Evolutionary conservation across 2,797 vertebrate genomes (phyloP), one percentile per base, ranked within the genome.

Genomic region (Coregonus ussuriensis): DNA sequence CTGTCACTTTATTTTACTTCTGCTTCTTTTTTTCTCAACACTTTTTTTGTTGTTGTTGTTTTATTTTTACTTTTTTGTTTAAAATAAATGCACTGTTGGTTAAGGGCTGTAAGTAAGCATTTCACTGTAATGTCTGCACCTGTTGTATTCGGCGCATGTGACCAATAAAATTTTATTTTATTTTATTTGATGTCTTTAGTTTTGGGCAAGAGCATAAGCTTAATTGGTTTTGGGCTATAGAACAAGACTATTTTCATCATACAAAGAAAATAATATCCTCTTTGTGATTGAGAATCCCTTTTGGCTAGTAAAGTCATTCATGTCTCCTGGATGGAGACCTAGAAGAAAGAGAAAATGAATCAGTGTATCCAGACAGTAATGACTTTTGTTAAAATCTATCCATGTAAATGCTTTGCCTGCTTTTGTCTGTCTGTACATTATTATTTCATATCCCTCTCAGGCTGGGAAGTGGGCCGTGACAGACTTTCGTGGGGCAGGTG

Each of bases 381-480:
- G 16, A 3, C 3, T 56, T 56, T 56, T 33, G 7, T 18, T 33
- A 6, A 72, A 29, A 31, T 54, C 47, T 29, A 25, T 52, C 31
- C 29, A 15, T 66, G 29, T 33, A 6, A 67, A 67, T 67, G 56
- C 56, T 59, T 18, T 59, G 63, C 9, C 63, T 65, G 63, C 63
- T 31, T 31, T 65, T 25, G 5, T 21, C 51, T 11, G 51, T 5
- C n/a, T 72, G n/a, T 41, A 11, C 3, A 15, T 29, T 1, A 63
- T 25, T 59, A 74, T 88, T 87, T 84, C 81, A 77, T 86, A 85
- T 88, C 86, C 82, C 79, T 53, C 1, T 53, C 81, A 80, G 79
- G 84, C 80, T 29, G 85, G 81, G 81, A 9, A 47, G 41, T 2
- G 2, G 9, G 3, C 41, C 41, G 41, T 47, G 11, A 11, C 41